Conservation (phyloP, 30 jellyfish, hydroid and myxozoan genomes). For the Turritopsis rubra region DNA sequence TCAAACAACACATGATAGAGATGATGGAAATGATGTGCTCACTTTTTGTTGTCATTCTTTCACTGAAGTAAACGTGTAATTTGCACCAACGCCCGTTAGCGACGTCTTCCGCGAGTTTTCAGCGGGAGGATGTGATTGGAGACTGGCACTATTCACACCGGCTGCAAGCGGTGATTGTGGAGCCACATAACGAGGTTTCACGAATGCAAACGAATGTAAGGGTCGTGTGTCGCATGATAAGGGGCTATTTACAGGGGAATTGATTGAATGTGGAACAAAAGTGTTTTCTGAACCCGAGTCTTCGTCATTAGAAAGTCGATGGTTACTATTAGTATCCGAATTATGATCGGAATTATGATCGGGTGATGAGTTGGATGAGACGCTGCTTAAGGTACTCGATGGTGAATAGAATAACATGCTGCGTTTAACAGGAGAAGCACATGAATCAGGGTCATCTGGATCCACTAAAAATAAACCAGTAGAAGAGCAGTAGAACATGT, state of each 20-base stretch:
- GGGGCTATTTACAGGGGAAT: slow-evolving; percentile 25
- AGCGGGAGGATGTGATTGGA: slow-evolving; percentile 13
- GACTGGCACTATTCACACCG: slow-evolving; percentile 69
- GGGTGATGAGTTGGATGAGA: slow-evolving; percentile 89
- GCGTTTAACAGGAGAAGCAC: slow-evolving; percentile 57
- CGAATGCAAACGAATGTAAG: slow-evolving; percentile 52
- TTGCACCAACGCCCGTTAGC: slow-evolving; percentile 34
- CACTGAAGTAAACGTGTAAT: slow-evolving; percentile 86
- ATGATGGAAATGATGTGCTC: too few species aligned
- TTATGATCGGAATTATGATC: slow-evolving; percentile 43
- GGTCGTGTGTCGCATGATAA: slow-evolving; percentile 65
- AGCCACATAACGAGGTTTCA: slow-evolving; percentile 91
- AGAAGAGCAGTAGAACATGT: background rate
- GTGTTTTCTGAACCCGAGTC: slow-evolving; percentile 80
- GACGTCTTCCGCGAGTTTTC: slow-evolving; percentile 34
- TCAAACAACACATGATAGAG: too few species aligned
- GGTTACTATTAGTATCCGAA: slow-evolving; percentile 32
- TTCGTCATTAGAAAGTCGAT: slow-evolving; percentile 60
- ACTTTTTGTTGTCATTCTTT: slow-evolving; percentile 30
- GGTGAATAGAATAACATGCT: slow-evolving; percentile 38
- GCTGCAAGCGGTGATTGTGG: slow-evolving; percentile 99
- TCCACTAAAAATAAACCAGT: slow-evolving; percentile 58
- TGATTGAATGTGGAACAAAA: slow-evolving; percentile 25
- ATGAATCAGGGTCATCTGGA: slow-evolving; percentile 73
- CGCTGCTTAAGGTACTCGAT: slow-evolving; percentile 58